Evolutionary conservation across 2,113 vertebrate species (phyloP).

Genomic region (Daboia siamensis): DNA sequence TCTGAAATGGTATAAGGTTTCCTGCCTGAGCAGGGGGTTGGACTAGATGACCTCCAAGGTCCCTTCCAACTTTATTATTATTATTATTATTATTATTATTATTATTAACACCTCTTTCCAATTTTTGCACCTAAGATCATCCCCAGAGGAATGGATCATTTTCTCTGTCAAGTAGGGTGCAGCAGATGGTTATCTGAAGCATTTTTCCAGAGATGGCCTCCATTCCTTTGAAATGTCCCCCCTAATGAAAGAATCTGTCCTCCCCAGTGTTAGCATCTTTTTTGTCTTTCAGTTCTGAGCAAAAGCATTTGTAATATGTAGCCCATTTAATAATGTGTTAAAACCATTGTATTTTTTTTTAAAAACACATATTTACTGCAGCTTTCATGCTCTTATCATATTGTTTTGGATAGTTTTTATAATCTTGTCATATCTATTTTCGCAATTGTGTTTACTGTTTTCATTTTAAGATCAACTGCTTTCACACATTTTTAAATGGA

Average conservation of each 20-base stretch:
- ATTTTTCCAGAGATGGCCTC: neutral
- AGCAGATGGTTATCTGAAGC: neutral
- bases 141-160: neutral
- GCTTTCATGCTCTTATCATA: neutral
- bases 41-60: too few relatives aligned
- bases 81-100: too few relatives aligned
- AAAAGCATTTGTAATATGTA: neutral
- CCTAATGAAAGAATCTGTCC: neutral
- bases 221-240: neutral
- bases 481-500: neutral
- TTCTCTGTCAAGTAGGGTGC: neutral
- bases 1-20: too few relatives aligned
- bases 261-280: neutral
- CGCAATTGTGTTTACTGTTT: neutral
- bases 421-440: neutral
- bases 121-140: neutral
- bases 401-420: neutral
- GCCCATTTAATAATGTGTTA: neutral
- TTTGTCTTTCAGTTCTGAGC: neutral
- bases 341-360: neutral
- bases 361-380: neutral
- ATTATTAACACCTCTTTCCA: neutral
- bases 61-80: too few relatives aligned
- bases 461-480: neutral
- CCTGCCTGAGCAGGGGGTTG: too few relatives aligned